Percentiles rank a stretch among this genome's conserved stretches.
Evolutionary conservation across 2,888 invertebrate genomes (phyloP).

Genomic region (Odiellus spinosus): DNA sequence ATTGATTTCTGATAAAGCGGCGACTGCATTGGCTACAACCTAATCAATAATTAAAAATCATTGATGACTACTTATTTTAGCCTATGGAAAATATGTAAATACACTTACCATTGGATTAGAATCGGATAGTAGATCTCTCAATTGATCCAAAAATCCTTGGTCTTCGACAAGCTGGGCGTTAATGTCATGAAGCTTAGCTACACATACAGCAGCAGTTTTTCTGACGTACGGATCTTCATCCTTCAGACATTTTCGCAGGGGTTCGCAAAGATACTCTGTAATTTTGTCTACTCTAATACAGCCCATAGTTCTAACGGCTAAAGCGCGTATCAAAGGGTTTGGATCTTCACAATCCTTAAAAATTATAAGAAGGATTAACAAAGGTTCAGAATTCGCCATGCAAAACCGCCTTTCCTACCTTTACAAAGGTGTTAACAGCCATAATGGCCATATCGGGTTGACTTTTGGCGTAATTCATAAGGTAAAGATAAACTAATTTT

Average conservation of each 20-base stretch:
- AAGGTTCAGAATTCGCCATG: no score
- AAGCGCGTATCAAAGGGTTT: slow-evolving; percentile 91
- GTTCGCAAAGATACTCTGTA: slow-evolving; percentile 97
- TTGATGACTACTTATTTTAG: no score
- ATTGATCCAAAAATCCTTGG: slow-evolving; percentile 90
- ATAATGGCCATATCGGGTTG: slow-evolving; percentile 99
- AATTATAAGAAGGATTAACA: no score
- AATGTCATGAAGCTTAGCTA: slow-evolving; percentile 97
- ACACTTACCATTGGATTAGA: slow-evolving; percentile 87
- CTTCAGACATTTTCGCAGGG: slow-evolving; percentile 58
- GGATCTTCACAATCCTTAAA: slow-evolving; percentile 97
- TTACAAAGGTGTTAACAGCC: slow-evolving; percentile 99
- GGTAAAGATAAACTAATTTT: slow-evolving; percentile 91
- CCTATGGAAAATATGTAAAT: no score
- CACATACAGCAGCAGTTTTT: slow-evolving; percentile 98
- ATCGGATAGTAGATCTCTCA: slow-evolving; percentile 91
- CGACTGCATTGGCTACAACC: slow-evolving; percentile 96
- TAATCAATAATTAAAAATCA: slow-evolving; percentile 23
- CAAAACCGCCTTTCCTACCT: no score
- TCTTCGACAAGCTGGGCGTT: slow-evolving; percentile 53
- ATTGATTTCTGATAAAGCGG: slow-evolving; percentile 94
- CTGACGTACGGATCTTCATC: slow-evolving; percentile 95
- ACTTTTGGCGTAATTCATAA: slow-evolving; percentile 99
- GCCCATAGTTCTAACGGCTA: slow-evolving; percentile 98
- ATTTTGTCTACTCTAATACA: slow-evolving; percentile 99